Conservation (phyloP, 2,113 vertebrate genomes). For the Dicaeum eximium region DNA sequence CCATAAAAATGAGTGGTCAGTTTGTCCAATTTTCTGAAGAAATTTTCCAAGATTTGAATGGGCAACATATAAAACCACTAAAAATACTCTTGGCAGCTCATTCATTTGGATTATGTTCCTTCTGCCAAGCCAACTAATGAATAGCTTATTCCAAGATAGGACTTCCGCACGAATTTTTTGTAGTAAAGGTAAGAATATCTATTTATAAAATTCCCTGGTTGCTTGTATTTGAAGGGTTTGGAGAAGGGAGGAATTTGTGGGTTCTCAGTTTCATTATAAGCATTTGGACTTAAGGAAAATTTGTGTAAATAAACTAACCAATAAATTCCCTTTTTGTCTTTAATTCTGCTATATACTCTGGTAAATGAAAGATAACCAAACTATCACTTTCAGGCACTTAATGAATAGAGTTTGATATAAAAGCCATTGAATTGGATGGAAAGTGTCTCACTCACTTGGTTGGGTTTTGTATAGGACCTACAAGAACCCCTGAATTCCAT, state of each 20-base stretch:
- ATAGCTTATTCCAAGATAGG: constrained; percentile 65
- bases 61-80: constrained; percentile 64
- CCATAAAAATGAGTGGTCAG: constrained; percentile 56
- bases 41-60: constrained; percentile 65
- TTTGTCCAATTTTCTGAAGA: constrained; percentile 63
- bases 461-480: neutral
- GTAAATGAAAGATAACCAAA: neutral
- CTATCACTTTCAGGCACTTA: neutral
- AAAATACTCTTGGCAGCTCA: constrained; percentile 62
- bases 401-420: neutral
- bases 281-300: neutral
- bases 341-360: neutral
- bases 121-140: constrained; percentile 67
- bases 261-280: neutral
- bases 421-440: neutral
- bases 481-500: neutral
- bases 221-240: constrained; percentile 15
- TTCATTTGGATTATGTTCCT: constrained; percentile 35
- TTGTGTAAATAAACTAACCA: neutral
- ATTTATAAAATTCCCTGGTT: constrained; percentile 50
- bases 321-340: neutral
- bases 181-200: constrained; percentile 61
- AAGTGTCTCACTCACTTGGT: neutral
- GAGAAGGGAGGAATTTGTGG: neutral
- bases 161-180: constrained; percentile 60